Conservation (phyloP, 2,888 invertebrate genomes). For the Heliconius hortense region DNA sequence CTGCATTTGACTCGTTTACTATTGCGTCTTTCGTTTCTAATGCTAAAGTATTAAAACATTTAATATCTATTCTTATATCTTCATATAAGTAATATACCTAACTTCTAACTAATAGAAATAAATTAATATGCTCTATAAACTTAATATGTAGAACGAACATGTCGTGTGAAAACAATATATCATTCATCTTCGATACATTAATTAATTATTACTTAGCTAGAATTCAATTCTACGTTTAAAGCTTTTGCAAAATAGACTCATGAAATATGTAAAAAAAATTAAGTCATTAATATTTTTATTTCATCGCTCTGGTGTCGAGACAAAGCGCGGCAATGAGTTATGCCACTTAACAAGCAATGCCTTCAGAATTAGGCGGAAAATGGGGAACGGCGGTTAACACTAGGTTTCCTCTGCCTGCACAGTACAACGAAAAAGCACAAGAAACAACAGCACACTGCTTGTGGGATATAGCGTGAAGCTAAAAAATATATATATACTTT, state of each 20-base stretch:
- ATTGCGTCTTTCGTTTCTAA: background rate
- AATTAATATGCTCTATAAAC: background rate
- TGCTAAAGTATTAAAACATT: background rate
- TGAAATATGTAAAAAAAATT: no score
- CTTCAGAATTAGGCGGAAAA: background rate
- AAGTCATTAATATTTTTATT: background rate
- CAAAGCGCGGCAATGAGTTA: background rate
- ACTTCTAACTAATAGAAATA: background rate
- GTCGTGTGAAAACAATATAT: background rate
- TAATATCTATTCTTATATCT: background rate
- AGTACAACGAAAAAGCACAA: no score
- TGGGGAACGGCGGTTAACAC: background rate
- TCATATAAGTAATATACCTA: no score
- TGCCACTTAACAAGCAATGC: background rate
- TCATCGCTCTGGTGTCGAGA: background rate
- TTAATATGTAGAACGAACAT: background rate
- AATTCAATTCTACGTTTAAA: background rate
- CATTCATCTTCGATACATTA: slow-evolving; percentile 1
- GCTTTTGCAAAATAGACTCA: background rate
- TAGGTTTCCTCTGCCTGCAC: background rate
- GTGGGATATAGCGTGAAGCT: background rate
- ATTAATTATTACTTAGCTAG: background rate
- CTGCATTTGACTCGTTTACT: slow-evolving; percentile 16
- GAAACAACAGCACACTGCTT: background rate
- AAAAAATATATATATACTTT: background rate